A percentile compares a stretch with the other conserved stretches of the same genome.
Evolutionary conservation across 1,140 invertebrate species (phyloP).

Genomic region (Andrena cerasifolii): DNA sequence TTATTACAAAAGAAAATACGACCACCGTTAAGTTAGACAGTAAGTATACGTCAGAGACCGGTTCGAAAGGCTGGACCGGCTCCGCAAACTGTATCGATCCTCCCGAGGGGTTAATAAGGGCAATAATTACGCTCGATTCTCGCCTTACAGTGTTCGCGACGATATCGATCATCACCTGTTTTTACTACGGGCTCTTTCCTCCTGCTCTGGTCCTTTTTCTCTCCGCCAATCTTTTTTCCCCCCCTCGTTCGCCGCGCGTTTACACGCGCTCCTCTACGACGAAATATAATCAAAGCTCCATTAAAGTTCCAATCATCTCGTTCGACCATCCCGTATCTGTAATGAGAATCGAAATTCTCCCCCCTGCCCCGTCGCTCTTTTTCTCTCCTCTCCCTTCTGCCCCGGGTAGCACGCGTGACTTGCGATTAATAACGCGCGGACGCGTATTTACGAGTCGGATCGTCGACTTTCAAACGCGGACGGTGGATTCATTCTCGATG

Average conservation of each 20-base stretch:
- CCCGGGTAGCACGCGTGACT: slow-evolving; percentile 35
- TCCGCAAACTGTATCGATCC: slow-evolving; percentile 50
- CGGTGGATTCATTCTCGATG: background rate
- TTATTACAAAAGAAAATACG: slow-evolving; percentile 1
- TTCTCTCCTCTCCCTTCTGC: background rate
- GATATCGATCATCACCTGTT: slow-evolving; percentile 57
- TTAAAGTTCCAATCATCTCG: slow-evolving; percentile 66
- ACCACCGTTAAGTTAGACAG: background rate
- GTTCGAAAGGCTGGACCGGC: slow-evolving; percentile 14
- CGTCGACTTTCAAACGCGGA: slow-evolving; percentile 19
- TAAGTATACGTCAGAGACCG: slow-evolving; percentile 9
- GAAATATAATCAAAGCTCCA: slow-evolving; percentile 56
- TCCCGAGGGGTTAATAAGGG: slow-evolving; percentile 56
- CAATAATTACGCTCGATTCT: slow-evolving; percentile 65
- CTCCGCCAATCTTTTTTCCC: slow-evolving; percentile 14
- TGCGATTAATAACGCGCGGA: slow-evolving; percentile 54
- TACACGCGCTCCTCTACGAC: slow-evolving; percentile 51
- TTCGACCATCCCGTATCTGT: slow-evolving; percentile 64
- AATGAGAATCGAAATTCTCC: slow-evolving; percentile 69
- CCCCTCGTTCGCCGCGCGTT: background rate
- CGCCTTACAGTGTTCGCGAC: slow-evolving; percentile 58
- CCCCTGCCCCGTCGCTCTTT: background rate
- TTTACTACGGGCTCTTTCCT: slow-evolving; percentile 50
- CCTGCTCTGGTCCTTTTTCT: slow-evolving; percentile 22
- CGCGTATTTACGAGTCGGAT: slow-evolving; percentile 60